Conservation (phyloP, 2,888 invertebrate genomes). For the Chloroclystis v-ata region DNA sequence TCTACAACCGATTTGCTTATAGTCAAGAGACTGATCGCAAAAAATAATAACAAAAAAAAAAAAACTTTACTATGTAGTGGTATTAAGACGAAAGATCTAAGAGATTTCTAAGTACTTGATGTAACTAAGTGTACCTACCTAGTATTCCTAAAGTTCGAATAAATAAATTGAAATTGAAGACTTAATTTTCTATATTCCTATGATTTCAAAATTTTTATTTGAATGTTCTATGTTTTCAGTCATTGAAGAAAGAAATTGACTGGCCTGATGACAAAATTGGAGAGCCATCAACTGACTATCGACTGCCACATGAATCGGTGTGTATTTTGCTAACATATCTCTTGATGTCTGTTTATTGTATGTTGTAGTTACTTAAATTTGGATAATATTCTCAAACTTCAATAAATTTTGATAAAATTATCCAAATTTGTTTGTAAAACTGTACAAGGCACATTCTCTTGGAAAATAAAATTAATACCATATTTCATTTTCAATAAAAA, state of each 20-base stretch:
- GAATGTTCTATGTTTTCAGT: conserved; percentile 77
- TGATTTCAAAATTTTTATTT: not conserved
- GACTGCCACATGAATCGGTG: conserved; percentile 91
- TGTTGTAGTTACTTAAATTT: conserved; percentile 31
- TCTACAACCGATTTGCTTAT: too few relatives aligned
- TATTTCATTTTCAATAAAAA: not conserved
- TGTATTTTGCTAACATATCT: conserved; percentile 56
- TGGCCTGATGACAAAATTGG: conserved; percentile 89
- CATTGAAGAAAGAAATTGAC: conserved; percentile 90
- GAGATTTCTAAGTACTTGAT: too few relatives aligned
- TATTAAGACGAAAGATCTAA: too few relatives aligned
- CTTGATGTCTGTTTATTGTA: conserved; percentile 27
- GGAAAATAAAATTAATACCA: not conserved
- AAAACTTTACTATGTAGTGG: too few relatives aligned
- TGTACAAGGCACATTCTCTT: conserved; percentile 4
- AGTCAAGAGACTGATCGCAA: too few relatives aligned
- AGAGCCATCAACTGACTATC: conserved; percentile 86
- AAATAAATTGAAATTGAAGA: too few relatives aligned
- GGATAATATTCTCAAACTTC: conserved; percentile 32
- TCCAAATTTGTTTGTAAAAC: conserved; percentile 8
- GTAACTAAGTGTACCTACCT: too few relatives aligned
- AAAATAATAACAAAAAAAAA: too few relatives aligned
- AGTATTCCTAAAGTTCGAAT: too few relatives aligned
- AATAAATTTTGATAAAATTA: conserved; percentile 14
- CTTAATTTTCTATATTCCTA: too few relatives aligned